phyloP scores from a whole-genome alignment of 1,140 invertebrate genomes.

The Argopecten irradians region DNA sequence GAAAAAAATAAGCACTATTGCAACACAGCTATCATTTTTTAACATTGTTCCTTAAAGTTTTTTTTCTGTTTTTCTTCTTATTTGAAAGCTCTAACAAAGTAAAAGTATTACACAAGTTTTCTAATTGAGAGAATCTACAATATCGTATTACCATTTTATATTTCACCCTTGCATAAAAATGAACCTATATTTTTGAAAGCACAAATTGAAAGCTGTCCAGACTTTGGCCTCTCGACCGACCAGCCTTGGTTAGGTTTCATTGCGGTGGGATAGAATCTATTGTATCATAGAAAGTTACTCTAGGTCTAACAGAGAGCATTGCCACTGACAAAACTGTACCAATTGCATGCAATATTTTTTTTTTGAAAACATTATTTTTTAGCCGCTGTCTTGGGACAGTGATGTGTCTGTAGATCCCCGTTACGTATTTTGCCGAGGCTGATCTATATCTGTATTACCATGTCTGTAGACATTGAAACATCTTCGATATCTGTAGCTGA shows the following conservation, averaged over 20 bases:
- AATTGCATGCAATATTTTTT: not conserved
- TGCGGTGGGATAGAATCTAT: not conserved
- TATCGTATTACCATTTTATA: no score
- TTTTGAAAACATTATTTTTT: not conserved
- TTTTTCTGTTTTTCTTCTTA: no score
- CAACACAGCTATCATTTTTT: no score
- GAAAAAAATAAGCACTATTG: no score
- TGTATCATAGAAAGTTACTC: not conserved
- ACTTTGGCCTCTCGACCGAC: not conserved
- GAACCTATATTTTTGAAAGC: no score
- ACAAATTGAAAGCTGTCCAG: no score
- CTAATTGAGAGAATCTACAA: no score
- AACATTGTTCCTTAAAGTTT: no score
- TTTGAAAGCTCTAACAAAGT: no score
- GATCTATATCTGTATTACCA: not conserved
- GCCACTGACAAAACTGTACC: not conserved
- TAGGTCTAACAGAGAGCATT: not conserved
- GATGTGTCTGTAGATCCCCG: slow-evolving; percentile 5
- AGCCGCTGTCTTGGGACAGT: not conserved
- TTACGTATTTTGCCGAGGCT: not conserved
- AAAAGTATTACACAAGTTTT: no score
- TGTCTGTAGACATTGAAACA: slow-evolving; percentile 2
- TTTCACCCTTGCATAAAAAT: no score
- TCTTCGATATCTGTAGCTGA: not conserved
- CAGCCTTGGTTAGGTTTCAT: not conserved